Percentiles rank a stretch among this genome's conserved stretches.
These are phyloP conservation scores for Melitaea athalia DNA, from an alignment of 2,888 invertebrate genomes.

Conservation along the genomic window DNA sequence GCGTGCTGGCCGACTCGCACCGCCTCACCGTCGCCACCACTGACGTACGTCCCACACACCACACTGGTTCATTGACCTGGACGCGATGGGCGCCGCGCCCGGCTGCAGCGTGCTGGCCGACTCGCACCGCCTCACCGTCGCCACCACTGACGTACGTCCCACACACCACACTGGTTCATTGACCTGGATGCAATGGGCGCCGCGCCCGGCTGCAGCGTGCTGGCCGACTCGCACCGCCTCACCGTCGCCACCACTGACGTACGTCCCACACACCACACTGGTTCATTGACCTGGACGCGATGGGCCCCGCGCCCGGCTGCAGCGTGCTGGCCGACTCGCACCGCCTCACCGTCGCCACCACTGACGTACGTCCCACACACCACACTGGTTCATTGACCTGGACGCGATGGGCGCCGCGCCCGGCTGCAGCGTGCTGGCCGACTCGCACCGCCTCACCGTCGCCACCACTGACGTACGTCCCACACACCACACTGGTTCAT, in stretches of 20 bases:
- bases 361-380: background rate
- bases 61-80: no score
- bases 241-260: background rate
- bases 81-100: background rate
- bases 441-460: no score
- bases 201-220: no score
- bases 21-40: background rate
- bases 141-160: background rate
- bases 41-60: no score
- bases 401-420: no score
- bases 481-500: no score
- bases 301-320: background rate
- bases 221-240: no score
- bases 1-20: no score
- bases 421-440: no score
- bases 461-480: background rate
- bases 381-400: background rate
- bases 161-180: background rate
- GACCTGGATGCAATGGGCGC: background rate
- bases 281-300: no score
- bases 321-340: slow-evolving; percentile 1
- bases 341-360: background rate
- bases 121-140: background rate
- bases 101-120: slow-evolving; percentile 1
- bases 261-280: no score